Evolutionary conservation across 2,113 vertebrate species (phyloP).

Genomic region (Phodopus roborovskii): DNA sequence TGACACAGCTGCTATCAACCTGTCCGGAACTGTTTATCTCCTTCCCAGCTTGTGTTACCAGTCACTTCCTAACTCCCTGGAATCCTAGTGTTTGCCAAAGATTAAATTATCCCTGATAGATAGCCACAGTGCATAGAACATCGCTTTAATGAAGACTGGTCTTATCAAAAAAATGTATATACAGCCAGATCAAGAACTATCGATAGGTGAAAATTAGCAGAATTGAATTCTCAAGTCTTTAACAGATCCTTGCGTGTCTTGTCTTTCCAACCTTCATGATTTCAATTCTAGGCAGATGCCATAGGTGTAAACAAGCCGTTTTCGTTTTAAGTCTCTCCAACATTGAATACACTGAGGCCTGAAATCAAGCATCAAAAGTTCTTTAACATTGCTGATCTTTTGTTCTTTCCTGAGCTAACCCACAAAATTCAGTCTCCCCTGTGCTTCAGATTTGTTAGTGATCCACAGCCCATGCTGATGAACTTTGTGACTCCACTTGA

Average conservation of each 20-base stretch:
- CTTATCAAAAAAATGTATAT: background rate
- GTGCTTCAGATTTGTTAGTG: slow-evolving; percentile 2
- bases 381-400: slow-evolving; percentile 16
- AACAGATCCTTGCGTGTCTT: background rate
- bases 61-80: slow-evolving; percentile 16
- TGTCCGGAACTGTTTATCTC: slow-evolving; percentile 21
- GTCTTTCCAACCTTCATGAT: background rate
- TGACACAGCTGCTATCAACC: background rate
- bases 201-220: background rate
- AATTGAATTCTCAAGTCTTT: background rate
- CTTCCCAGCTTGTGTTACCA: background rate
- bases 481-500: slow-evolving; percentile 16
- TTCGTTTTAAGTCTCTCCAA: slow-evolving; percentile 12
- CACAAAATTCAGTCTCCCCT: slow-evolving; percentile 23
- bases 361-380: slow-evolving; percentile 47
- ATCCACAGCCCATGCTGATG: background rate
- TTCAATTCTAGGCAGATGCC: background rate
- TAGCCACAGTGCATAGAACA: background rate
- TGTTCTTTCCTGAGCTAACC: slow-evolving; percentile 14
- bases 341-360: slow-evolving; percentile 8
- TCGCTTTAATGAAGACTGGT: background rate
- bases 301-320: background rate
- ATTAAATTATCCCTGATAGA: slow-evolving; percentile 42
- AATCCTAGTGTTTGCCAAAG: background rate
- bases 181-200: slow-evolving; percentile 23